These are phyloP conservation scores for Diplodus sargus DNA, from an alignment of 2,797 vertebrate genomes.

Conservation along the genomic window DNA sequence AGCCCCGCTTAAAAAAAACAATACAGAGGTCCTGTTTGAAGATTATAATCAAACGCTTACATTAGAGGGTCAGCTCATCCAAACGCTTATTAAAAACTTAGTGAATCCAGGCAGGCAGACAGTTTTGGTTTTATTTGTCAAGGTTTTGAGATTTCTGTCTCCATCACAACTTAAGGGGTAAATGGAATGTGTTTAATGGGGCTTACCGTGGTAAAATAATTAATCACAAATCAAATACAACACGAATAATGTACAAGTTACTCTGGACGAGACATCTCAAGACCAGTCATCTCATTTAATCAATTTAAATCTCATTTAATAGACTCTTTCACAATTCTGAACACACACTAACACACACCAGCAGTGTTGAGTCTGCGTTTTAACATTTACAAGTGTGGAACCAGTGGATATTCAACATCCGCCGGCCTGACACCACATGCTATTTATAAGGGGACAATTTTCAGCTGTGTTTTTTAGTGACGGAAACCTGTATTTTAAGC, in stretches of 20 bases:
- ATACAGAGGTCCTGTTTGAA: not conserved
- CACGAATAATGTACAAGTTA: not conserved
- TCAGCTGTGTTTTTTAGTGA: too few relatives aligned
- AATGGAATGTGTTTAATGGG: conserved; percentile 1
- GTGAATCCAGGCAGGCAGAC: not conserved
- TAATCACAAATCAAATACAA: too few relatives aligned
- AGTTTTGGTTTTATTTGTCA: not conserved
- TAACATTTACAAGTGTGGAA: too few relatives aligned
- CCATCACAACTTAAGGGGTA: not conserved
- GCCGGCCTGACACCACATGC: too few relatives aligned
- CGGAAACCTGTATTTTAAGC: too few relatives aligned
- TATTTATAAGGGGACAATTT: too few relatives aligned
- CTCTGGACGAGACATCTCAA: not conserved
- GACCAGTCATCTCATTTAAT: too few relatives aligned
- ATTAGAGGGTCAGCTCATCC: not conserved
- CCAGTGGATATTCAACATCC: too few relatives aligned
- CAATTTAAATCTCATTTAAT: too few relatives aligned
- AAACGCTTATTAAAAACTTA: not conserved
- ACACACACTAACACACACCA: too few relatives aligned
- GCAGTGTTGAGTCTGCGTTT: too few relatives aligned
- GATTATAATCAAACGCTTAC: not conserved
- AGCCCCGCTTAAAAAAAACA: conserved; percentile 5
- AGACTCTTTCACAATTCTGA: too few relatives aligned
- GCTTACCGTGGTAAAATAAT: not conserved
- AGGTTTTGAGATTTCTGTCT: conserved; percentile 9